Percentiles rank a stretch among this genome's conserved stretches.
phyloP scores from a whole-genome alignment of 2,797 vertebrate genomes.

The Crenuchus spilurus region DNA sequence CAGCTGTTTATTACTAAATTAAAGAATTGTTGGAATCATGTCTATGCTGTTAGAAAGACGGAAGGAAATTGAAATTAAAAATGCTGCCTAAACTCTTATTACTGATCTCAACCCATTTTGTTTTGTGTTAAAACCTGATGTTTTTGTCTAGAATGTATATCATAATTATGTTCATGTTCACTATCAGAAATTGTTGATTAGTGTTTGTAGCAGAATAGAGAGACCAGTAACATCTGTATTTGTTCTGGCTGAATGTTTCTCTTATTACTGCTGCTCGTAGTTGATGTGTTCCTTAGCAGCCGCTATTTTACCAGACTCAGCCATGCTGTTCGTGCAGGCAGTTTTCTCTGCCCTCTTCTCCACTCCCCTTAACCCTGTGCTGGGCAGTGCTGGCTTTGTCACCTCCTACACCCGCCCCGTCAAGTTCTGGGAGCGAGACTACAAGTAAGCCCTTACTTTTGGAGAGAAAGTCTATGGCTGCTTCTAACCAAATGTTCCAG shows the following conservation, averaged over 20 bases:
- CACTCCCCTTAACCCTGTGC: conserved; percentile 94
- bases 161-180: too few relatives aligned
- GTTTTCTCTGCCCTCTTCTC: conserved; percentile 94
- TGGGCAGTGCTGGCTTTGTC: conserved; percentile 98
- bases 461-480: background rate
- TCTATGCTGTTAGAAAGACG: too few relatives aligned
- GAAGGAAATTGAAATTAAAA: too few relatives aligned
- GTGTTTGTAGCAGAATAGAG: background rate
- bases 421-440: conserved; percentile 99
- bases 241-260: background rate
- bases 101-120: background rate
- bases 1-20: too few relatives aligned
- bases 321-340: conserved; percentile 97
- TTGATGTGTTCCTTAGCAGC: conserved; percentile 77
- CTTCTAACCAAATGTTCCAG: background rate
- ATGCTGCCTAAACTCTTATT: background rate
- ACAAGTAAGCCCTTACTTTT: conserved; percentile 84
- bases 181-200: too few relatives aligned
- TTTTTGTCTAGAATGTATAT: too few relatives aligned
- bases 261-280: background rate
- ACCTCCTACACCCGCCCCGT: conserved; percentile 97
- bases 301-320: conserved; percentile 82
- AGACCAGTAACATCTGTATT: too few relatives aligned
- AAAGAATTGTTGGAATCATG: too few relatives aligned
- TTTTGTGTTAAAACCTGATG: too few relatives aligned